A percentile compares a stretch with the other conserved stretches of the same genome.
phyloP scores from a whole-genome alignment of 2,888 invertebrate species.

The Drosophila trichaetosa region DNA sequence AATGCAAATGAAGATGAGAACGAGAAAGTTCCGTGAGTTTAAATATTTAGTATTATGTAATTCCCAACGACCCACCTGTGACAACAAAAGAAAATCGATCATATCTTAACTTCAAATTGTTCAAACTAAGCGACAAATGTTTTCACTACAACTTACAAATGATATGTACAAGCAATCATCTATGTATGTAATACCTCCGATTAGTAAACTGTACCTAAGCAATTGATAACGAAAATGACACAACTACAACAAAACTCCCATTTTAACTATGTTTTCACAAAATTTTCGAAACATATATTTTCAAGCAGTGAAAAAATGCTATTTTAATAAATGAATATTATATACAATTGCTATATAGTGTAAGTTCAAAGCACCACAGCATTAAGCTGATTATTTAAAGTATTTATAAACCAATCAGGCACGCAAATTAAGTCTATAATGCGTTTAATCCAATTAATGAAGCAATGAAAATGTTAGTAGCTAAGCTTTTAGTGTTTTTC shows the following conservation, averaged over 20 bases:
- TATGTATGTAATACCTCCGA: constrained; percentile 75
- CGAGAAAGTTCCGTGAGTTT: constrained; percentile 18
- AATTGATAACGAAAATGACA: constrained; percentile 36
- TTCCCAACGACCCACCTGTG: constrained; percentile 69
- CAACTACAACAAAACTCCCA: constrained; percentile 39
- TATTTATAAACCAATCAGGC: constrained; percentile 51
- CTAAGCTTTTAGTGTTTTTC: constrained; percentile 47
- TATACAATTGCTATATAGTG: constrained; percentile 57
- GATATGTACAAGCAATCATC: constrained; percentile 61
- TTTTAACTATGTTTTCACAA: constrained; percentile 27
- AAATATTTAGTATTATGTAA: constrained; percentile 50
- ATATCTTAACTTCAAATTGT: constrained; percentile 65
- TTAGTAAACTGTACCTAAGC: constrained; percentile 75
- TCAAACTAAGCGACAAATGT: constrained; percentile 39
- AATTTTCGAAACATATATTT: constrained; percentile 48
- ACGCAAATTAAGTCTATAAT: constrained; percentile 42
- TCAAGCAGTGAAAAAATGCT: constrained; percentile 28
- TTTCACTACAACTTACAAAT: constrained; percentile 26
- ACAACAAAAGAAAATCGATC: constrained; percentile 57
- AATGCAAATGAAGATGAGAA: constrained; percentile 8
- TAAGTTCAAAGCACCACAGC: constrained; percentile 67
- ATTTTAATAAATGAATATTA: constrained; percentile 43
- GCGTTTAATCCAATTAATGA: constrained; percentile 56
- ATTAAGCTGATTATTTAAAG: constrained; percentile 58
- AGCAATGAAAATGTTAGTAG: constrained; percentile 58